Evolutionary conservation across 1,140 invertebrate species (phyloP), one percentile per base, ranked within the genome.

Genomic region (Melitaea cinxia): DNA sequence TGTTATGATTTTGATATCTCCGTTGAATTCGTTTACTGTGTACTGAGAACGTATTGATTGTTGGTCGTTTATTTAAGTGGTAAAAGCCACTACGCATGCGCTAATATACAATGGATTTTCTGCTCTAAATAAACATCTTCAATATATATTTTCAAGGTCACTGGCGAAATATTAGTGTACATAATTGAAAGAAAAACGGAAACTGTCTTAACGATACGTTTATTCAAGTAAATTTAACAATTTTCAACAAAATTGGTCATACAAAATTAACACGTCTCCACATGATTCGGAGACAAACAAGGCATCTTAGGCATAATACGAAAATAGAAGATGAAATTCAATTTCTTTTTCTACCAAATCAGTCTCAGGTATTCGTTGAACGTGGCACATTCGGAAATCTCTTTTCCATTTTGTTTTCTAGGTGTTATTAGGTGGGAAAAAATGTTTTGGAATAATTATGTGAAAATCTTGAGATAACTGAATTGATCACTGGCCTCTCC

Each of bases 251-350:
- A 77, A 77, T 75, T 76, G 74, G 72, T 75, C 70, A 65, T 72
- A 68, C 73, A 45, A 72, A 56, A 75, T 59, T 61, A 61, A 67
- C 26, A 61, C 35, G 65, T 53, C 42, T 47, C 63, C 53, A 52
- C 64, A 47, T 60, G 45, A 63, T 47, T 67, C 63, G 42, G 69
- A 73, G 68, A 58, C 55, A 77, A 74, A 70, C 66, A 77, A 73
- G 69, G 73, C 63, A 73, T 74, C 77, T 81, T 82, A 82, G 60
- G 70, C 63, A 70, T 78, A 82, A 70, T 80, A 85, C 71, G 81
- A 88, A 89, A 88, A 88, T 89, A 89, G 71, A 80, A 77, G 75
- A 72, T 77, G 82, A 84, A 87, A 87, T 87, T 84, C 82, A 4
- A 85, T 84, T 87, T 86, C 79, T 70, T 77, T 82, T 75, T 65